A percentile compares a stretch with the other conserved stretches of the same genome.
Evolutionary conservation across 2,888 invertebrate species (phyloP).

Genomic region (Polylopha cassiicola): DNA sequence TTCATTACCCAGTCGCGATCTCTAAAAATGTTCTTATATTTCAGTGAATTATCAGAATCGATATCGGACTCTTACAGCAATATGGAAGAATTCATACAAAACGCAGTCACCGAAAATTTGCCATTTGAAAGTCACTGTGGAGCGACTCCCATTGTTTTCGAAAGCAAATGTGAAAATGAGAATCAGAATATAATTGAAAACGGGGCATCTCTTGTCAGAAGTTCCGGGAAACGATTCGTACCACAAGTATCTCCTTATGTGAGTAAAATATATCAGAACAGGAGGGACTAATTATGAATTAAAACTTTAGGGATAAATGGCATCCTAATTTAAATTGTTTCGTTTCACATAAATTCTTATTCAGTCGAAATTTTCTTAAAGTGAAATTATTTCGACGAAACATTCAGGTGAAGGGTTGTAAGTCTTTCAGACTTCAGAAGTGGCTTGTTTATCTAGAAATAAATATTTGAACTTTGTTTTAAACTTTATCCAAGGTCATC

Average conservation of each 20-base stretch:
- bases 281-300: not conserved
- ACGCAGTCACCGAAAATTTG: slow-evolving; percentile 33
- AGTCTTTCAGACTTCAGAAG: no score
- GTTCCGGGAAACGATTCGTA: slow-evolving; percentile 45
- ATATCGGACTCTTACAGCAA: slow-evolving; percentile 29
- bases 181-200: slow-evolving; percentile 29
- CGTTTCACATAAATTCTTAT: no score
- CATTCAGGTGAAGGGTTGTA: no score
- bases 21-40: slow-evolving; percentile 25
- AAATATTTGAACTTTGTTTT: no score
- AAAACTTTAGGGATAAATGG: not conserved
- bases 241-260: slow-evolving; percentile 66
- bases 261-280: slow-evolving; percentile 36
- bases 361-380: no score
- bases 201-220: slow-evolving; percentile 37
- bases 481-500: no score
- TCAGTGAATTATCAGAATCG: slow-evolving; percentile 42
- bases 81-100: slow-evolving; percentile 41
- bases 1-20: no score
- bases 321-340: no score
- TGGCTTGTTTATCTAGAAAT: no score
- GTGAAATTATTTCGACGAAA: no score
- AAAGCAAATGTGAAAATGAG: slow-evolving; percentile 35
- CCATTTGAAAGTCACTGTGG: slow-evolving; percentile 67
- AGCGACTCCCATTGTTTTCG: slow-evolving; percentile 45